Evolutionary conservation across 2,888 invertebrate genomes (phyloP), one percentile per base, ranked within the genome.

Genomic region (Caenorhabditis becei): DNA sequence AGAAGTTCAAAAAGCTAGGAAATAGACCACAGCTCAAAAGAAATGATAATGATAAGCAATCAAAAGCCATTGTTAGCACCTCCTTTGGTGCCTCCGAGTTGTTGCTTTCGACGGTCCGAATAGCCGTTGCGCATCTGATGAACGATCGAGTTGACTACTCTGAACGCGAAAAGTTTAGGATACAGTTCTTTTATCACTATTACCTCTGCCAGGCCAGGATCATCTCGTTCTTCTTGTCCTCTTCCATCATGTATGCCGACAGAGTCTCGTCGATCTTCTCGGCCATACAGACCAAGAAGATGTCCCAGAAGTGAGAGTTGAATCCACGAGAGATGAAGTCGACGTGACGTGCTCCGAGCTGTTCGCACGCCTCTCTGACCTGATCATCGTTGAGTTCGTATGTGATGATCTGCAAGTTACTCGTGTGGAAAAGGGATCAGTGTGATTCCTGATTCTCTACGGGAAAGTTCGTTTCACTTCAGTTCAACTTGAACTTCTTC

Each of bases 251-350:
- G 49, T 83, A 84, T 1, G 71, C 54, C 28, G 83, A 81, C 8
- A 86, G 66, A 11, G 84, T 83, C 44, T 82, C 80, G 47, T 86
- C 84, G 54, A 86, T 84, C 41, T 79, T 80, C 70, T 86, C 86
- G 0, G 83, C 82, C 79, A 86, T 84, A 54, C 86, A 86, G 16
- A 86, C 83, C 79, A 72, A 53, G 28, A 81, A 81, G 23, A 86
- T 86, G 56, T 86, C 86, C 86, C 86, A 86, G 59, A 82, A 86
- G 61, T 80, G 83, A 7, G 86, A 86, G 63, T 86, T 84, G 74
- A 86, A 86, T 18, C 86, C 86, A n/a, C 86, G 75, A 18, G 86
- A 77, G 70, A 84, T 86, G 71, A 86, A 86, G 62, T 86, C 86
- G 24, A 86, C 86, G 62, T 86, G 86, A 18, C 86, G 82, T 5